A percentile compares a stretch with the other conserved stretches of the same genome.
Conservation (phyloP, 2,888 invertebrate genomes). For the Aporophyla nigra region DNA sequence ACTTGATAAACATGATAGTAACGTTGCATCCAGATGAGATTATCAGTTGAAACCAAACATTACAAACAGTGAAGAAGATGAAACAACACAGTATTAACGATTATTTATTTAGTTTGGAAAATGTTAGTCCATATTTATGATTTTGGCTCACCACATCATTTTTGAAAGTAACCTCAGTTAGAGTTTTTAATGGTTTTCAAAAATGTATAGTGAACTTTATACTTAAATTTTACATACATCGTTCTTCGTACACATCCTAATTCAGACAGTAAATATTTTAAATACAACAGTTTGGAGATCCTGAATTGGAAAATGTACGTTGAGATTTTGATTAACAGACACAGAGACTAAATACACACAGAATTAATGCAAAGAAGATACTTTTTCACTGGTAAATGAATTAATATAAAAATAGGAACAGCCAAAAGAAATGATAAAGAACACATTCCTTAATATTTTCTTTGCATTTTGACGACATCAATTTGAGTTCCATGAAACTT, state of each 20-base stretch:
- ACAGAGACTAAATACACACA: constrained; percentile 57
- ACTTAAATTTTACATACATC: constrained; percentile 4
- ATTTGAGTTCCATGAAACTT: constrained; percentile 25
- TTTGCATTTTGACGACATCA: constrained; percentile 39
- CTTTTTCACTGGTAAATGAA: not conserved
- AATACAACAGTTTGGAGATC: not conserved
- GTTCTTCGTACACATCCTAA: constrained; percentile 24
- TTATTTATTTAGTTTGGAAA: constrained; percentile 37
- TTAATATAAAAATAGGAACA: not conserved
- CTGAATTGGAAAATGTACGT: constrained; percentile 27
- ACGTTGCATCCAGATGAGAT: constrained; percentile 71
- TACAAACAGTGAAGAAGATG: constrained; percentile 64
- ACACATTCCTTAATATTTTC: constrained; percentile 25
- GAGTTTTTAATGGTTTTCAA: not conserved
- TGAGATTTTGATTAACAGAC: constrained; percentile 21
- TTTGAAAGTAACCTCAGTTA: not conserved
- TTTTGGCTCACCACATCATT: constrained; percentile 21
- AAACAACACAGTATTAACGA: constrained; percentile 55
- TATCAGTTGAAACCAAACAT: constrained; percentile 60
- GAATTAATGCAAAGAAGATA: constrained; percentile 53
- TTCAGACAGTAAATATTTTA: not conserved
- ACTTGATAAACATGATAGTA: constrained; percentile 18
- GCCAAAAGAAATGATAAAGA: not conserved
- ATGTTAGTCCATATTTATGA: constrained; percentile 17
- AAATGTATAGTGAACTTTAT: constrained; percentile 19